A percentile compares a stretch with the other conserved stretches of the same genome.
Evolutionary conservation across 1,140 invertebrate species (phyloP).

Genomic region (Ceratitis capitata): DNA sequence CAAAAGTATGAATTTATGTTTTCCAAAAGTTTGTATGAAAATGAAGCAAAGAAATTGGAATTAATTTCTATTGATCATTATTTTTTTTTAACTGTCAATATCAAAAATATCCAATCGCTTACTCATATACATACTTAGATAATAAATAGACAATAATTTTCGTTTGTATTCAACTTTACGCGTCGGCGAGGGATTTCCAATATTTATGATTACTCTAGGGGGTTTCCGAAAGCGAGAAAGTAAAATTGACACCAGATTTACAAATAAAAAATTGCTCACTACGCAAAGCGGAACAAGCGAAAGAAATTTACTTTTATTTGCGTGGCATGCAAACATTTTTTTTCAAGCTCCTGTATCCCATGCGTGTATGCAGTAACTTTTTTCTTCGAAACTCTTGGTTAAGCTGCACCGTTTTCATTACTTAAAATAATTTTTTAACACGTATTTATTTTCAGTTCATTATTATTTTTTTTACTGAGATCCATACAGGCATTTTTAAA

Average conservation of each 20-base stretch:
- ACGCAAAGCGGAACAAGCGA: background rate
- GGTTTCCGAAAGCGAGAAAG: no score
- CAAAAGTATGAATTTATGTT: background rate
- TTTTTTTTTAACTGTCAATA: no score
- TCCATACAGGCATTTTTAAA: constrained; percentile 63
- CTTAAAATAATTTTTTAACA: background rate
- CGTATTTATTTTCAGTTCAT: constrained; percentile 30
- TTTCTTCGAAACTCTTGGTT: background rate
- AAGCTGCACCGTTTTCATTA: background rate
- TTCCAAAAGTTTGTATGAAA: no score
- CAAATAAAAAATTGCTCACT: background rate
- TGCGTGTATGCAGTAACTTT: background rate
- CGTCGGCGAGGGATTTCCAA: no score
- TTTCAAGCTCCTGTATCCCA: background rate
- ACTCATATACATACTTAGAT: no score
- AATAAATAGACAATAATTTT: no score
- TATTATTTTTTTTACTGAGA: constrained; percentile 53
- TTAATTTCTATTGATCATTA: no score
- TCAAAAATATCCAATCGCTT: no score
- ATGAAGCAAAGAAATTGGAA: no score
- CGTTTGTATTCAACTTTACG: no score
- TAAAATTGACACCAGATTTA: no score
- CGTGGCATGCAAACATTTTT: background rate
- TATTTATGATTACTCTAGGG: no score
- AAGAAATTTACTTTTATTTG: background rate